Evolutionary conservation across 1,140 invertebrate genomes (phyloP).

Genomic region (Meteorus sp.): DNA sequence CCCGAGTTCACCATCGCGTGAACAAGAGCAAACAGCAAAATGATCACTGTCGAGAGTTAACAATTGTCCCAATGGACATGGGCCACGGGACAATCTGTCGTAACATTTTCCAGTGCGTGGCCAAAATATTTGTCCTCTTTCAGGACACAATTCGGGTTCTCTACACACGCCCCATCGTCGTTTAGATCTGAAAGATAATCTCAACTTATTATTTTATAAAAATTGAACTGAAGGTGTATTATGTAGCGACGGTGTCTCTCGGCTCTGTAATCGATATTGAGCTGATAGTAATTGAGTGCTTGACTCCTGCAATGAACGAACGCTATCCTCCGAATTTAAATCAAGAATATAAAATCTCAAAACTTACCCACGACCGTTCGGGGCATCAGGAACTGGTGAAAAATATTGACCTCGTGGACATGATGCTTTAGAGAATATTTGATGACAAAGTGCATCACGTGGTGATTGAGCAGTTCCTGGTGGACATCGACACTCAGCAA

Average conservation of each 20-base stretch:
- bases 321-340: too few species aligned
- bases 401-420: conserved; percentile 73
- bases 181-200: conserved; percentile 49
- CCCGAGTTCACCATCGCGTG: conserved; percentile 52
- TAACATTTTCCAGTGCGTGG: conserved; percentile 74
- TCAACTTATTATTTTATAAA: too few species aligned
- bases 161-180: conserved; percentile 71
- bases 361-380: conserved; percentile 39
- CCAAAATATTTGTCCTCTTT: conserved; percentile 70
- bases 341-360: not conserved
- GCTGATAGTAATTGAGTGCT: too few species aligned
- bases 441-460: conserved; percentile 65
- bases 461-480: conserved; percentile 70
- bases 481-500: conserved; percentile 76
- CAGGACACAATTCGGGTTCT: conserved; percentile 63
- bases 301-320: too few species aligned
- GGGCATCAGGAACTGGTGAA: conserved; percentile 61
- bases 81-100: conserved; percentile 67
- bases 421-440: conserved; percentile 71
- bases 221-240: too few species aligned
- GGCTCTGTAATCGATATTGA: too few species aligned
- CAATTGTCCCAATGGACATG: conserved; percentile 73
- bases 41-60: conserved; percentile 59
- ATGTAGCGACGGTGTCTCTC: too few species aligned
- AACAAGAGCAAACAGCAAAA: conserved; percentile 64